A percentile compares a stretch with the other conserved stretches of the same genome.
phyloP scores from a whole-genome alignment of 2,113 vertebrate species.

The Syrrhaptes paradoxus region DNA sequence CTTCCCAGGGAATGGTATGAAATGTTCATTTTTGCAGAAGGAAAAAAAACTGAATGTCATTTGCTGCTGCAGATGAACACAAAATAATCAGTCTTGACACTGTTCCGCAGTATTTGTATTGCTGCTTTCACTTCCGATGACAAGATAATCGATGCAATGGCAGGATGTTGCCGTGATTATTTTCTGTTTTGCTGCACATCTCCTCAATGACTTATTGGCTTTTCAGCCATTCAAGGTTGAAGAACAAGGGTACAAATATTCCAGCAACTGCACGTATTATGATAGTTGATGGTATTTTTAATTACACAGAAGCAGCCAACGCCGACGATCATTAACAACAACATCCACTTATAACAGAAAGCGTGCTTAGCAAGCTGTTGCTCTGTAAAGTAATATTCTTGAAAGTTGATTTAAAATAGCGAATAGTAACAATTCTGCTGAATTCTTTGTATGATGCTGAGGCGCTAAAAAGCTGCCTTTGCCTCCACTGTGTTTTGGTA shows the following conservation, averaged over 20 bases:
- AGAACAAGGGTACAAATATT: not conserved
- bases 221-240: not conserved
- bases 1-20: not conserved
- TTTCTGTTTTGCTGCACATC: not conserved
- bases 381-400: not conserved
- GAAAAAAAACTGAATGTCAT: not conserved
- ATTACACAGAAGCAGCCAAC: not conserved
- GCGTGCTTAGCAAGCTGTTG: not conserved
- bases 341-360: not conserved
- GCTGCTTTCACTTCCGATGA: not conserved
- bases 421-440: not conserved
- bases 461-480: not conserved
- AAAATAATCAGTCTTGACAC: not conserved
- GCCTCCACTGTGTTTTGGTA: not conserved
- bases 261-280: not conserved
- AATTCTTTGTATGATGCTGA: not conserved
- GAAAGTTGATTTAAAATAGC: not conserved
- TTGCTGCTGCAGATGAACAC: not conserved
- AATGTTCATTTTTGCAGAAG: not conserved
- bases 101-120: not conserved
- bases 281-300: not conserved
- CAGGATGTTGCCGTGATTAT: not conserved
- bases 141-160: not conserved
- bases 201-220: not conserved
- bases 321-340: not conserved